Evolutionary conservation across 2,113 vertebrate species (phyloP).

Genomic region (Phyllostomus hastatus): DNA sequence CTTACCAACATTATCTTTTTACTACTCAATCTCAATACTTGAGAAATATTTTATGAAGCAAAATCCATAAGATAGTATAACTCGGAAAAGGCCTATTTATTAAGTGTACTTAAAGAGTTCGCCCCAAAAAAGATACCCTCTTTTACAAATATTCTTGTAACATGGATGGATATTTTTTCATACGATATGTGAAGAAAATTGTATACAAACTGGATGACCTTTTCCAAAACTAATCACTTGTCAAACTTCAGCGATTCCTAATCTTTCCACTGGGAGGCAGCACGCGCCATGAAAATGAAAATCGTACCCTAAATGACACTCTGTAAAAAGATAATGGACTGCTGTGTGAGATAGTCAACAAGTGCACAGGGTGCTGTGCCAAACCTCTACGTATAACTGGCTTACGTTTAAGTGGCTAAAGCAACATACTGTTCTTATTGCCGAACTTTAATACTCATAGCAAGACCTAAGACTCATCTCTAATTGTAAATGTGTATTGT

Average conservation of each 20-base stretch:
- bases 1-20: not conserved
- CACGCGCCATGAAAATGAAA: slow-evolving; percentile 21
- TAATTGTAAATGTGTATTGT: not conserved
- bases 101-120: not conserved
- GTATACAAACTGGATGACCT: not conserved
- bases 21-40: not conserved
- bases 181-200: not conserved
- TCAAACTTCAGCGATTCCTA: not conserved
- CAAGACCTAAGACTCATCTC: not conserved
- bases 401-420: not conserved
- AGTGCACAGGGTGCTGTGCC: rapidly evolving
- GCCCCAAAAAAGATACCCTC: not conserved
- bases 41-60: not conserved
- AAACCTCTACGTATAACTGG: not conserved
- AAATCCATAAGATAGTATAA: not conserved
- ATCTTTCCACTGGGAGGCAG: slow-evolving; percentile 62
- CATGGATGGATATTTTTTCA: not conserved
- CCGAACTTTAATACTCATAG: not conserved
- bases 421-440: not conserved
- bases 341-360: not conserved
- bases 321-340: not conserved
- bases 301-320: rapidly evolving
- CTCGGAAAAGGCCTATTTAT: not conserved
- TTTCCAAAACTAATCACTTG: not conserved
- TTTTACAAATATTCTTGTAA: not conserved